phyloP scores from a whole-genome alignment of 2,888 invertebrate genomes.

The Drosophila mimica region DNA sequence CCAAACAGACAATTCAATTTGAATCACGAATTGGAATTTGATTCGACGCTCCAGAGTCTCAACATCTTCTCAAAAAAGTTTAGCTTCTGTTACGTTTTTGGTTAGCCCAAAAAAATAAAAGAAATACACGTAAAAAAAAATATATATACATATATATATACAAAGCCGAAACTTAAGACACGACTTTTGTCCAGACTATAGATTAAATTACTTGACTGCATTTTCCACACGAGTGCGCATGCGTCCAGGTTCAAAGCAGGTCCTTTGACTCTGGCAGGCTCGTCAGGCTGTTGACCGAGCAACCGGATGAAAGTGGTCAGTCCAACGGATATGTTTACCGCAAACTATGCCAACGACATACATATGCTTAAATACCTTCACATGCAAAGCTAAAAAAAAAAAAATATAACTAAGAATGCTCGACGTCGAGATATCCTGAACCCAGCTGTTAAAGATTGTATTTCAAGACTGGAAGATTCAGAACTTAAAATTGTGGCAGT shows the following conservation, averaged over 20 bases:
- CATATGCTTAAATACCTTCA: conserved; percentile 44
- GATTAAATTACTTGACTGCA: conserved; percentile 73
- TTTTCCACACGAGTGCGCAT: conserved; percentile 79
- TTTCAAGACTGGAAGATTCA: not conserved
- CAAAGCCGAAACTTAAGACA: conserved; percentile 60
- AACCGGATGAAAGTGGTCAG: conserved; percentile 79
- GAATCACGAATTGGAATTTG: conserved; percentile 61
- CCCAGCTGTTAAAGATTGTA: not conserved
- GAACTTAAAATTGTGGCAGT: not conserved
- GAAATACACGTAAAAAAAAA: not conserved
- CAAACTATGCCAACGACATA: conserved; percentile 40
- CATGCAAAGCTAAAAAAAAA: conserved; percentile 4
- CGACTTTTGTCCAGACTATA: conserved; percentile 57
- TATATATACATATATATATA: not conserved
- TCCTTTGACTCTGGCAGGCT: conserved; percentile 50
- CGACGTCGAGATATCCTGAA: not conserved
- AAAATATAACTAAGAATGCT: not conserved
- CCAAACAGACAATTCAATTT: conserved; percentile 61
- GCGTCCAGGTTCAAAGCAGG: conserved; percentile 72
- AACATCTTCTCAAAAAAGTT: conserved; percentile 28
- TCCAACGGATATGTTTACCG: conserved; percentile 77
- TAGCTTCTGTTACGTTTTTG: conserved; percentile 59
- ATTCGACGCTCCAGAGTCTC: conserved; percentile 32
- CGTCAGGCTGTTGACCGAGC: conserved; percentile 70
- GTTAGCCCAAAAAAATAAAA: conserved; percentile 12